Evolutionary conservation across 2,888 invertebrate genomes (phyloP).

Genomic region (Syrista parreyssii): DNA sequence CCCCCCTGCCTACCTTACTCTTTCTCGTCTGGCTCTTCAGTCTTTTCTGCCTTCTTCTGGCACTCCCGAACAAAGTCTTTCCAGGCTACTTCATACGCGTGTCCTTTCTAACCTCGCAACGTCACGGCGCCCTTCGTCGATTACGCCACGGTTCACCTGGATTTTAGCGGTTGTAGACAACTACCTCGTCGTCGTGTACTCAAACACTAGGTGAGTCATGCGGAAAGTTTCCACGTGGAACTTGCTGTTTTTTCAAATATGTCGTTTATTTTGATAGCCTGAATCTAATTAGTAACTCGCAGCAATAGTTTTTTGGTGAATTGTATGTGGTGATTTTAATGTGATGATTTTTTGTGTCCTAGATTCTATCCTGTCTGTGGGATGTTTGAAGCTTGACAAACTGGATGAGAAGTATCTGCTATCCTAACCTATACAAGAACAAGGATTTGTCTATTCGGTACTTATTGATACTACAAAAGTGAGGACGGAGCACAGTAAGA

Average conservation of each 20-base stretch:
- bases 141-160: neutral
- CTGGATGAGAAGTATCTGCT: neutral
- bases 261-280: neutral
- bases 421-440: neutral
- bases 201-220: neutral
- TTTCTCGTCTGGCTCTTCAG: conserved; percentile 5
- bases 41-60: conserved; percentile 12
- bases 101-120: neutral
- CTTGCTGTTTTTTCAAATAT: neutral
- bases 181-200: neutral
- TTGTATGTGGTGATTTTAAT: neutral
- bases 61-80: conserved; percentile 30
- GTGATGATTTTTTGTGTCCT: neutral
- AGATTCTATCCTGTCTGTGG: neutral
- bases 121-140: neutral
- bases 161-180: neutral
- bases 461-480: neutral
- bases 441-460: neutral
- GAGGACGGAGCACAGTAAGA: neutral
- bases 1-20: conserved; percentile 5
- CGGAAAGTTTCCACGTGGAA: neutral
- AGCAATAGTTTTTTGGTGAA: neutral
- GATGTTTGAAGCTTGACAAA: neutral
- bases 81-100: conserved; percentile 10
- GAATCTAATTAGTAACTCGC: neutral